Evolutionary conservation across 2,888 invertebrate species (phyloP), one percentile per base, ranked within the genome.

Genomic region (Parapristionchus giblindavisi): DNA sequence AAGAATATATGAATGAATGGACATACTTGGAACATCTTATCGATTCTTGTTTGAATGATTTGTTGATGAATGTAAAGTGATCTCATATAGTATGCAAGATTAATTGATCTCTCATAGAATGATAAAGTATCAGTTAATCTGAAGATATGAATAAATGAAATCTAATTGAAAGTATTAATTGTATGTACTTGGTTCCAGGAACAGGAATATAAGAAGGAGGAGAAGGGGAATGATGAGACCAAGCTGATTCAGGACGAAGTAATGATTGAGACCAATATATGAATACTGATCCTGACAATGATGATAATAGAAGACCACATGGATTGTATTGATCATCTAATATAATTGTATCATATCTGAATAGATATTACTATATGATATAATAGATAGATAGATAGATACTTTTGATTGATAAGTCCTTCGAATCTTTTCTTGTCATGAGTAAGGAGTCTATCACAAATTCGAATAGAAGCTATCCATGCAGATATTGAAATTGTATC

Each of bases 241-340:
- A 88, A 1, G 88, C 88, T 5, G 86, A 86, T 78, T 88, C 88
- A 8, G 88, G 85, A 27, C 88, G 81, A 56, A 88, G 75, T 3
- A 82, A 79, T 1, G 86, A 87, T 81, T 84, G 79, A 32, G 85
- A 85, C 86, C 86, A 88, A 75, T 88, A 88, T 63, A 88, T 77
- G 79, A 83, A 88, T 24, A 86, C 81, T 17, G 83, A 79, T 24
- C 77, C 78, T 77, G 75, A 79, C 40, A 81, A 43, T n/a, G 82
- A 86, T 17, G 84, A 83, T 52, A 83, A 79, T 36, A 88, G 76
- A 14, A 88, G 77, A 27, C 87, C 88, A 78, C 88, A 88, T 4
- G 88, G 86, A 71, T 88, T 88, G 84, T 83, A 88, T 54, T 86
- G 78, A 76, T 88, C 88, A 76, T 88, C 88, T 34, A 88, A 77